Evolutionary conservation across 1,140 invertebrate species (phyloP).

Genomic region (Brachionus calyciflorus): DNA sequence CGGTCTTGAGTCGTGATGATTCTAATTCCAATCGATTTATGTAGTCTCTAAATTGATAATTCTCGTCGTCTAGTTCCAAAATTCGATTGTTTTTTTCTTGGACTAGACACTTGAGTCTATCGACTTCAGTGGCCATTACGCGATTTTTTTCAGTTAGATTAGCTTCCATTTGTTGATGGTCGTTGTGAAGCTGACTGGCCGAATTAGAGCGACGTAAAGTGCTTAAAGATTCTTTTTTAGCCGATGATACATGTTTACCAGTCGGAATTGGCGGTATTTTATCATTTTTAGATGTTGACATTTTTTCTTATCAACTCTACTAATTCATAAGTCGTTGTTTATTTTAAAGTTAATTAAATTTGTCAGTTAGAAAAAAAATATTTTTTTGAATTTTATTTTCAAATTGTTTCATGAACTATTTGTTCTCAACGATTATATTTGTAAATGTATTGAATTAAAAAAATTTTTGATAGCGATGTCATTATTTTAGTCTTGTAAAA

Average conservation of each 20-base stretch:
- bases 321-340: too few species aligned
- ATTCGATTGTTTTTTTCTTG: conserved; percentile 19
- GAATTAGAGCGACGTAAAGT: not conserved
- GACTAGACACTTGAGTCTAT: not conserved
- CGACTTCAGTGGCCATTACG: not conserved
- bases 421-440: too few species aligned
- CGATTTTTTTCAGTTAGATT: conserved; percentile 14
- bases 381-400: too few species aligned
- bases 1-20: not conserved
- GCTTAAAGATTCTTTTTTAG: conserved; percentile 9
- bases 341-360: too few species aligned
- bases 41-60: conserved; percentile 16
- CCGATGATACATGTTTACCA: conserved; percentile 11
- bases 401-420: too few species aligned
- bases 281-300: not conserved
- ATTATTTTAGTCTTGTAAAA: too few species aligned
- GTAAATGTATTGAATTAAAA: too few species aligned
- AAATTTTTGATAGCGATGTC: too few species aligned
- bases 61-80: not conserved
- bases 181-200: not conserved
- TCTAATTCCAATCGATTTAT: not conserved
- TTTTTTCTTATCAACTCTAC: too few species aligned
- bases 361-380: too few species aligned
- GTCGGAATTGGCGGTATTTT: not conserved
- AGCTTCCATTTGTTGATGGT: not conserved